A percentile compares a stretch with the other conserved stretches of the same genome.
These are phyloP conservation scores for Ptychadena robeensis DNA, from an alignment of 2,797 vertebrate species.

Conservation along the genomic window DNA sequence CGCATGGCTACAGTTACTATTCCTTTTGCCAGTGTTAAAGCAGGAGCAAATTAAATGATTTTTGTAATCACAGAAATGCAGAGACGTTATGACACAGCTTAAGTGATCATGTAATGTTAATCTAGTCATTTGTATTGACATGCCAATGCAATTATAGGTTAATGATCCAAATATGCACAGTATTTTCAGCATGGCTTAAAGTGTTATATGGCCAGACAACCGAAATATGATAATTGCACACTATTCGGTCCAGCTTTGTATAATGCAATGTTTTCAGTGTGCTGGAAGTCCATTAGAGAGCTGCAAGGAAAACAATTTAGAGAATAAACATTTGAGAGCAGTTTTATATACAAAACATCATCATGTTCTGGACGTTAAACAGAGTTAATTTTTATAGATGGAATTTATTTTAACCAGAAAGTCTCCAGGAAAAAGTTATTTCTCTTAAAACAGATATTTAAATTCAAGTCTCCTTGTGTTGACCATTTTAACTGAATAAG, in stretches of 20 bases:
- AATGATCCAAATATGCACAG: slow-evolving; percentile 39
- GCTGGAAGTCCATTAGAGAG: background rate
- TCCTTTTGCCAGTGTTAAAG: slow-evolving; percentile 30
- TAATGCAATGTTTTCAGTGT: background rate
- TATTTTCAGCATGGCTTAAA: background rate
- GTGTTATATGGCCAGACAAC: background rate
- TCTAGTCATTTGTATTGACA: slow-evolving; percentile 24
- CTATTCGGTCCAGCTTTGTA: background rate
- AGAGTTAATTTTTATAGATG: background rate
- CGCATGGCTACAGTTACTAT: background rate
- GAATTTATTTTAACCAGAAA: background rate
- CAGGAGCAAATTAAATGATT: slow-evolving; percentile 24
- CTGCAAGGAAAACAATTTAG: background rate
- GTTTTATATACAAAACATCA: background rate
- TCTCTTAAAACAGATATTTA: no score
- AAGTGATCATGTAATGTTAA: slow-evolving; percentile 35
- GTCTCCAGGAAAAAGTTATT: no score
- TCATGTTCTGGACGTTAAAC: background rate
- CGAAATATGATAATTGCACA: background rate
- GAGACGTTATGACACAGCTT: slow-evolving; percentile 23
- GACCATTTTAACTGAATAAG: no score
- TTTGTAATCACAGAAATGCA: slow-evolving; percentile 37
- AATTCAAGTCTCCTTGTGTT: no score
- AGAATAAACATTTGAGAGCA: background rate
- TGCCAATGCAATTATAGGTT: slow-evolving; percentile 32